A percentile compares a stretch with the other conserved stretches of the same genome.
phyloP scores from a whole-genome alignment of 2,113 vertebrate species.

The Halcyon senegalensis region DNA sequence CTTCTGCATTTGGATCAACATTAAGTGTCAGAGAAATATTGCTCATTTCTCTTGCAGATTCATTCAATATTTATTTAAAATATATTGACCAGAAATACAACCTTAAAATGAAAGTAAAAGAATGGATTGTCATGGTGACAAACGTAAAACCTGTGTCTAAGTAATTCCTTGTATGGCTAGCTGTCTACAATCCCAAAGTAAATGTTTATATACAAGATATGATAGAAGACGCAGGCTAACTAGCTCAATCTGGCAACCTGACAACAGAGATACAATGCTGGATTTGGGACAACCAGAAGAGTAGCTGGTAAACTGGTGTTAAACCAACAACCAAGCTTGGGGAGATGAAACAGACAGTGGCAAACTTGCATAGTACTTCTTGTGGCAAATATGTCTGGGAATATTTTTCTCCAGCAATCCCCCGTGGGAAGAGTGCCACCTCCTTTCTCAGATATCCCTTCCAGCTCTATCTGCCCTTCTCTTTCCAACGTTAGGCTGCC shows the following conservation, averaged over 20 bases:
- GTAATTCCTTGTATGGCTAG: neutral
- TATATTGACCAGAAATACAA: neutral
- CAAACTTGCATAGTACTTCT: neutral
- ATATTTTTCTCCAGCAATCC: neutral
- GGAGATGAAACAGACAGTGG: neutral
- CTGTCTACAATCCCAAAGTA: neutral
- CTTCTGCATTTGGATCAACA: neutral
- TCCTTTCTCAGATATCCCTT: neutral
- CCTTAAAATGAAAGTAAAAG: neutral
- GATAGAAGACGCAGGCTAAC: neutral
- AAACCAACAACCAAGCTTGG: neutral
- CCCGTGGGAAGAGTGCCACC: neutral
- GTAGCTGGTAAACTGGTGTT: neutral
- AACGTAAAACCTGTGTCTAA: neutral
- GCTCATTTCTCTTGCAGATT: neutral
- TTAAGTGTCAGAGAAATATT: neutral
- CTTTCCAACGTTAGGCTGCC: neutral
- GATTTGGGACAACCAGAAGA: neutral
- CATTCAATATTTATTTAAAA: neutral
- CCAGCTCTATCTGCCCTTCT: neutral
- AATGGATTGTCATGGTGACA: neutral
- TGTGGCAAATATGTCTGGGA: neutral
- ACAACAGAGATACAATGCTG: neutral
- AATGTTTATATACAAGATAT: rapidly evolving
- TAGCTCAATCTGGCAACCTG: neutral